These are phyloP conservation scores for Melanostoma mellinum DNA, from an alignment of 2,888 invertebrate genomes.

Conservation along the genomic window DNA sequence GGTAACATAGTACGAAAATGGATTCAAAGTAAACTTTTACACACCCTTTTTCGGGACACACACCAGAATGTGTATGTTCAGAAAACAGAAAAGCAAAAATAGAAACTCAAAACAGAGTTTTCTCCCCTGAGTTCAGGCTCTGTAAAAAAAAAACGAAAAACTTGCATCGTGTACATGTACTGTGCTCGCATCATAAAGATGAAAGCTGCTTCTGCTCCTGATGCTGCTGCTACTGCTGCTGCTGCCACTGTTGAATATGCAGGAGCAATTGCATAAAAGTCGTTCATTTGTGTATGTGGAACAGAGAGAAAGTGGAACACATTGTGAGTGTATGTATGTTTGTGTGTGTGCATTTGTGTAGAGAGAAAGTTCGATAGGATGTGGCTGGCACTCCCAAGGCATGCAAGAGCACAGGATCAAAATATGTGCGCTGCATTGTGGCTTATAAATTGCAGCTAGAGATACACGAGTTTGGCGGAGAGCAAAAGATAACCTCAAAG, in stretches of 20 bases:
- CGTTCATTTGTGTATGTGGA: background rate
- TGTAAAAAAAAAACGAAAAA: conserved; percentile 36
- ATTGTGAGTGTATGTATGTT: background rate
- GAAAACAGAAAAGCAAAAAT: conserved; percentile 31
- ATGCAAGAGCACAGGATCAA: conserved; percentile 55
- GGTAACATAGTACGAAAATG: conserved; percentile 1
- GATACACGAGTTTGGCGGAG: background rate
- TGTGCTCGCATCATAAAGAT: conserved; percentile 17
- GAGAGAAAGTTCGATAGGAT: conserved; percentile 48
- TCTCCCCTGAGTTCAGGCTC: conserved; percentile 21
- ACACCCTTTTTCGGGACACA: conserved; percentile 71
- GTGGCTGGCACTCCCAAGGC: conserved; percentile 61
- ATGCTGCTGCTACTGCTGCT: conserved; percentile 26
- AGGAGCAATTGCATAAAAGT: conserved; percentile 49
- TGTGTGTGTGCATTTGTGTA: conserved; percentile 10
- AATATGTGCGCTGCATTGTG: conserved; percentile 44
- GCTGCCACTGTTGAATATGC: conserved; percentile 55
- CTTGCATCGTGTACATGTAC: conserved; percentile 41
- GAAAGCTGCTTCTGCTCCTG: conserved; percentile 51
- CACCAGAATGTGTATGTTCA: conserved; percentile 47
- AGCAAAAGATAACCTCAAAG: conserved; percentile 41
- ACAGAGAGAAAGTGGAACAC: conserved; percentile 15
- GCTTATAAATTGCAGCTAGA: conserved; percentile 36
- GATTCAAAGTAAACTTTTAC: conserved; percentile 68
- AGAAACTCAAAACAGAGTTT: conserved; percentile 17